Base-by-base conservation (phyloP, 2,797 vertebrate species). In the Gobio occitaniae region DNA sequence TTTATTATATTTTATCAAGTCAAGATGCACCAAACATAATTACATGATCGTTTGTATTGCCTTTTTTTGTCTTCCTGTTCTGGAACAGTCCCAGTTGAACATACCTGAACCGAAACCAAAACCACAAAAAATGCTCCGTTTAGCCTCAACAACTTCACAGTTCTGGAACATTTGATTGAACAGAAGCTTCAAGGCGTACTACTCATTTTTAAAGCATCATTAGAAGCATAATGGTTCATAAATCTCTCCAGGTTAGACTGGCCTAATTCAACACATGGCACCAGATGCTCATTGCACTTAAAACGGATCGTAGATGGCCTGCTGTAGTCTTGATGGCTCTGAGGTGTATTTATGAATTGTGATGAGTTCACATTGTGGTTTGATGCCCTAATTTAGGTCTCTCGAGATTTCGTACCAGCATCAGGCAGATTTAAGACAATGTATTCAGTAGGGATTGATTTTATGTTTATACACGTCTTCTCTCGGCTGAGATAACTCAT, bases 401-500 rank as follows among this genome's bases (percentile, higher is more conserved):
- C 75, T 83, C 70, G 80, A 86, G 78, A 83, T 71, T 86, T 95
- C 91, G 89, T 94, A 95, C 94, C 95, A 95, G 95, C 95, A 95
- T 95, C 95, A 94, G 94, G 93, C 93, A 93, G 91, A 93, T 90
- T 88, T 90, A 94, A 91, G 93, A 91, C 89, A 89, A 90, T 92
- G 92, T 95, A 92, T 91, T 93, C 91, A 93, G 91, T 94, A 94
- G 93, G 93, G 91, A 93, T 81, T 87, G 86, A 89, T 90, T 91
- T 91, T 91, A 94, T 91, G 92, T 94, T 95, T 94, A 91, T 94
- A 93, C 80, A 89, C 91, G 89, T 83, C 87, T 93, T 92, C 29
- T 84, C 68, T 83, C n/a, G 25, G 25, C 4, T 32, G 41, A 59
- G 75, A 50, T 44, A 70, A 77, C 69, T 16, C 68, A 91, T 54